A percentile compares a stretch with the other conserved stretches of the same genome.
Conservation (phyloP, 2,888 invertebrate species). For the Timandra comae region DNA sequence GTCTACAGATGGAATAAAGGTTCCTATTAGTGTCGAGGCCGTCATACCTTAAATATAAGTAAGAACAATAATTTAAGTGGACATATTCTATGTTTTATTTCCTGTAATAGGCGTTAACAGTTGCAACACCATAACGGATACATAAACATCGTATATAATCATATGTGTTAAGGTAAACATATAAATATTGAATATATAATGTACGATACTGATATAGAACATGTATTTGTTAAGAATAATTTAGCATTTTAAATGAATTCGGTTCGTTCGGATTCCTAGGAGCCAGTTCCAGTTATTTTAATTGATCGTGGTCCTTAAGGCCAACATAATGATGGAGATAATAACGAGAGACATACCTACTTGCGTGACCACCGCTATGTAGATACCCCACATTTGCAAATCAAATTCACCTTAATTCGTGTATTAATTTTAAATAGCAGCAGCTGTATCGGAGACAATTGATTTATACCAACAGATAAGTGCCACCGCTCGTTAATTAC, state of each 20-base stretch:
- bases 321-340: conserved; percentile 31
- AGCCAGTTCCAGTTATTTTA: conserved; percentile 47
- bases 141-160: not conserved
- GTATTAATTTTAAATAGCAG: conserved; percentile 48
- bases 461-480: conserved; percentile 52
- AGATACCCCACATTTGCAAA: conserved; percentile 47
- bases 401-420: conserved; percentile 48
- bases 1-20: no score
- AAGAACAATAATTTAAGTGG: no score
- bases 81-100: no score
- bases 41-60: no score
- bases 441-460: conserved; percentile 40
- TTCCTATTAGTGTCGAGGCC: no score
- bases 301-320: conserved; percentile 33
- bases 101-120: no score
- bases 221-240: conserved; percentile 36
- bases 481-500: conserved; percentile 34
- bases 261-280: conserved; percentile 36
- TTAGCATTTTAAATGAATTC: conserved; percentile 39
- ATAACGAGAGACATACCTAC: conserved; percentile 25
- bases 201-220: conserved; percentile 10
- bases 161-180: conserved; percentile 1
- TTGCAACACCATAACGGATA: no score
- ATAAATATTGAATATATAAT: conserved; percentile 8
- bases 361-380: conserved; percentile 37